A percentile compares a stretch with the other conserved stretches of the same genome.
Evolutionary conservation across 1,140 invertebrate species (phyloP).

Genomic region (silkworm (Bombyx mori)): DNA sequence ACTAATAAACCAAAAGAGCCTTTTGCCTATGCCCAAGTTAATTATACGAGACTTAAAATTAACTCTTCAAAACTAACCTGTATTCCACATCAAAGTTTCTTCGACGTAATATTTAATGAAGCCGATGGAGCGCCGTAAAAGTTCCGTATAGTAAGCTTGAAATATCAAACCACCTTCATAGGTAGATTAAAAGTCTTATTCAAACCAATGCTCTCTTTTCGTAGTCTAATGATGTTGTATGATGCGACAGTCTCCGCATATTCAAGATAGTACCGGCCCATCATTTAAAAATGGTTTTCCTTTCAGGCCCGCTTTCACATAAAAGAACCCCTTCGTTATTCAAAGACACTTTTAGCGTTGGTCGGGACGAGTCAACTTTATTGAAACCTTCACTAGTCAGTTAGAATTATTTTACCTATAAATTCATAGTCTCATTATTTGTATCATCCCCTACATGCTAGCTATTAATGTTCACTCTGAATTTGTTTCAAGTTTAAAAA

Average conservation of each 20-base stretch:
- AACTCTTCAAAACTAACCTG: too few species aligned
- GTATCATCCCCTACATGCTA: too few species aligned
- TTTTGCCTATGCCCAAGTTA: too few species aligned
- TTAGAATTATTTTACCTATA: conserved; percentile 28
- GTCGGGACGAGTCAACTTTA: conserved; percentile 28
- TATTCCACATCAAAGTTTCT: neutral
- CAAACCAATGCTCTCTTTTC: conserved; percentile 37
- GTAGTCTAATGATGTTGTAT: conserved; percentile 62
- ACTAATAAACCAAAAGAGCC: too few species aligned
- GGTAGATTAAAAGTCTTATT: conserved; percentile 30
- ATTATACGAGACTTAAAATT: too few species aligned
- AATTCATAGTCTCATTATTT: conserved; percentile 2
- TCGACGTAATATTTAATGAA: conserved; percentile 1
- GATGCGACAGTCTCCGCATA: conserved; percentile 51
- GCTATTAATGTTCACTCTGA: too few species aligned
- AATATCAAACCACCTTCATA: neutral
- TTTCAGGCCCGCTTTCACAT: conserved; percentile 51
- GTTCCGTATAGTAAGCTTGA: neutral
- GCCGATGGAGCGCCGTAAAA: neutral
- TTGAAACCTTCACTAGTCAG: conserved; percentile 33
- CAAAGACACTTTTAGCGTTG: conserved; percentile 49
- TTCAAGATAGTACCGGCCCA: conserved; percentile 44
- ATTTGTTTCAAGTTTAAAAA: too few species aligned
- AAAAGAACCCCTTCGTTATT: conserved; percentile 62
- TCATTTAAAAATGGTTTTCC: conserved; percentile 59